Base-by-base conservation (phyloP, 2,797 vertebrate genomes). In the Zalophus californianus region DNA sequence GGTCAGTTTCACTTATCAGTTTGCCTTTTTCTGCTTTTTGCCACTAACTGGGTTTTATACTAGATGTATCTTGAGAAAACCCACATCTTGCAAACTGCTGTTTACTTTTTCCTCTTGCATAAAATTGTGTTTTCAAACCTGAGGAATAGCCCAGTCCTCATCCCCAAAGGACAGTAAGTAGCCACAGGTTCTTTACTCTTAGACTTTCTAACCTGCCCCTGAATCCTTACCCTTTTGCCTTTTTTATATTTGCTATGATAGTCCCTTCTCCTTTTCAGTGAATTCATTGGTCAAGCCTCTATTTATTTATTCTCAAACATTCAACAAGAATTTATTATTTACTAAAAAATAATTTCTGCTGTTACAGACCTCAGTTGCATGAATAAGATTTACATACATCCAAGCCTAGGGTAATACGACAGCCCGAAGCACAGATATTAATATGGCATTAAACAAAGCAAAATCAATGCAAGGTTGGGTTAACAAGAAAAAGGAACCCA, bases 241-340 rank as follows among this genome's bases (percentile, higher is more conserved):
- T 62, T 86, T 66, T 29, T 48, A 75, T 7, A 64, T 56, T 82
- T 90, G 58, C 75, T 86, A 2, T 35, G 41, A 88, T n/a, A 72
- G 11, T 44, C 44, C 79, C 18, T 93, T 35, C 23, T 56, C 6
- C 12, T 58, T 86, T 62, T 70, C 13, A 48, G 52, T 73, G 27
- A 94, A 80, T 60, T 91, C 38, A 64, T 75, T 90, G 66, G 72
- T 54, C 11, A 60, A 62, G 29, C 0, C 44, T 79, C 38, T 58
- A 92, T 44, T 90, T 91, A 52, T 70, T 52, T 86, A 16, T 87
- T 90, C 38, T 90, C 44, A 94, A 93, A 72, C 4, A 90, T 72
- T 94, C 56, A 92, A 93, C 6, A 95, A 77, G 2, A 91, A 96
- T 75, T n/a, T 93, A 91, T 86, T 86, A 66, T 66, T 90, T 96